Conservation (phyloP, 1,140 invertebrate species). For the Ostrea denselamellosa region DNA sequence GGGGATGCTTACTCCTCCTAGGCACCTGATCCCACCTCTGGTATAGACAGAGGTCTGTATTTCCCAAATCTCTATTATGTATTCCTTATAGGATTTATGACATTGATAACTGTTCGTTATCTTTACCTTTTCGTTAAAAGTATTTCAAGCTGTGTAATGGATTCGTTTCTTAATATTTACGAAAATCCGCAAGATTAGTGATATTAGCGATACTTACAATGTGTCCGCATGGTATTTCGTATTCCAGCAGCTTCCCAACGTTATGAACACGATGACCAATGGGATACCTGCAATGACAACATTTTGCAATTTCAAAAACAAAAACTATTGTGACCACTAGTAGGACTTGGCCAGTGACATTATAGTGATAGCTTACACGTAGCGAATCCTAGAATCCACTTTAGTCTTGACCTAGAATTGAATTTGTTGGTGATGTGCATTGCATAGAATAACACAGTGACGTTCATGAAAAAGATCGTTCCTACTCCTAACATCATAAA, state of each 20-base stretch:
- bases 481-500: slow-evolving; percentile 15
- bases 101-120: too few species aligned
- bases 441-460: slow-evolving; percentile 17
- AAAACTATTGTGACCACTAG: neutral
- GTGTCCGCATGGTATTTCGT: neutral
- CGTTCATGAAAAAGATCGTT: slow-evolving; percentile 13
- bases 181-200: too few species aligned
- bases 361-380: neutral
- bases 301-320: neutral
- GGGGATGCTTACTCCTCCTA: too few species aligned
- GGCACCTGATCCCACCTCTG: too few species aligned
- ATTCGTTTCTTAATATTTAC: too few species aligned
- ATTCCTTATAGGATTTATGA: too few species aligned
- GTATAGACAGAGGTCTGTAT: too few species aligned
- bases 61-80: too few species aligned
- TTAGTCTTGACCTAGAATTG: neutral
- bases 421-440: slow-evolving; percentile 14
- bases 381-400: neutral
- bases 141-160: too few species aligned
- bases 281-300: neutral
- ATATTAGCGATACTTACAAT: neutral
- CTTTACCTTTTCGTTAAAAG: too few species aligned
- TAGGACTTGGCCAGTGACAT: too few species aligned
- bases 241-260: slow-evolving; percentile 1
- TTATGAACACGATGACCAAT: neutral